Evolutionary conservation across 1,140 invertebrate genomes (phyloP).

Genomic region (Nephotettix cincticeps): DNA sequence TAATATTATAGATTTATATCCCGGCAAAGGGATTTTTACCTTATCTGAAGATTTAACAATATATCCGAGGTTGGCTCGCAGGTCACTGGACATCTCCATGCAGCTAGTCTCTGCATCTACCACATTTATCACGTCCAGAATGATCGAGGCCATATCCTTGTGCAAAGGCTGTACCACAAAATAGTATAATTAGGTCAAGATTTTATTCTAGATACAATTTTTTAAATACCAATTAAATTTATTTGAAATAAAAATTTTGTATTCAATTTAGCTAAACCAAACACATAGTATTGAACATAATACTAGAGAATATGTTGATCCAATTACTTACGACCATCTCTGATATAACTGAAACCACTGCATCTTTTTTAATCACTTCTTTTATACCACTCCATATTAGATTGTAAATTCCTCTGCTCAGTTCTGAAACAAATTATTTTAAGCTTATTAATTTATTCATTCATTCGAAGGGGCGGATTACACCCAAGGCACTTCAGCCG

Average conservation of each 20-base stretch:
- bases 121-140: conserved; percentile 76
- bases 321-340: conserved; percentile 40
- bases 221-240: background rate
- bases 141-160: conserved; percentile 70
- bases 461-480: too few species aligned
- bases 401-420: conserved; percentile 39
- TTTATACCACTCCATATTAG: conserved; percentile 44
- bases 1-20: too few species aligned
- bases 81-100: conserved; percentile 56
- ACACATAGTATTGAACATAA: background rate
- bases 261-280: too few species aligned
- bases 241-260: background rate
- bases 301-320: background rate
- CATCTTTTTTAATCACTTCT: conserved; percentile 43
- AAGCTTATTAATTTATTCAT: too few species aligned
- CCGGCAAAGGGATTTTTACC: too few species aligned
- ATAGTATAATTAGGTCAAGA: background rate
- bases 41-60: conserved; percentile 76
- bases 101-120: conserved; percentile 73
- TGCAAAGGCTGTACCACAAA: conserved; percentile 60
- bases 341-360: conserved; percentile 38
- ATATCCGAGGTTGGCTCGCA: conserved; percentile 71
- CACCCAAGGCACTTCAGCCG: too few species aligned
- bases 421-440: conserved; percentile 14
- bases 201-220: background rate